Evolutionary conservation across 2,888 invertebrate genomes (phyloP), one percentile per base, ranked within the genome.

Genomic region (Bedellia somnulentella): DNA sequence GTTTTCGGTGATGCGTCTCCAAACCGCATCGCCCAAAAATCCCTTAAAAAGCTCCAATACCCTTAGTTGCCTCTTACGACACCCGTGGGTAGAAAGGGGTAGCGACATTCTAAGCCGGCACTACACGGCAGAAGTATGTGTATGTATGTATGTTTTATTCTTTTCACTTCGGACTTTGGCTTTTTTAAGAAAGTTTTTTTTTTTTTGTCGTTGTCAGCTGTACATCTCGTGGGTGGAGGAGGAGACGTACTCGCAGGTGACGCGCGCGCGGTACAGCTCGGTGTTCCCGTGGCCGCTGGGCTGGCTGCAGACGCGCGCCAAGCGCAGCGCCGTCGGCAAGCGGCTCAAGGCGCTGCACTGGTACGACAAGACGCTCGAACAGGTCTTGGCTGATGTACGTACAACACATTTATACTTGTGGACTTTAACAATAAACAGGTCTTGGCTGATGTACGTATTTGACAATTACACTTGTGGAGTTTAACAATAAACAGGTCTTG

Each of bases 211-310:
- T 35, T 40, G 62, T 12, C 59, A 88, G 85, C 76, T 89, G 13
- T 95, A 92, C 59, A 80, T 95, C 37, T 89, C 90, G 26, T 97
- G 96, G 89, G 73, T 87, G 32, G 89, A 94, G 52, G 79, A 83
- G 28, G 80, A 82, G 28, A 93, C 93, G 0, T 87, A 87, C 42
- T 82, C 84, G 33, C 81, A 86, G 35, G 86, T 94, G 2, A 97
- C 97, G 0, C 85, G 85, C 35, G 81, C 83, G 0, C 80, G 97
- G 4, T 89, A 93, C 59, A 91, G 94, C 0, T 89, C 89, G 0
- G 90, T 92, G 2, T 93, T 92, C 67, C 92, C 94, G 0, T 98
- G 94, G 89, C 98, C 98, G 0, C 62, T 98, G 3, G 91, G 89
- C 52, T 76, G 82, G 49, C 64, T 93, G 18, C 82, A 95, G 48